These are phyloP conservation scores for Philopedon plagiatum DNA, from an alignment of 2,888 invertebrate genomes.

Conservation along the genomic window DNA sequence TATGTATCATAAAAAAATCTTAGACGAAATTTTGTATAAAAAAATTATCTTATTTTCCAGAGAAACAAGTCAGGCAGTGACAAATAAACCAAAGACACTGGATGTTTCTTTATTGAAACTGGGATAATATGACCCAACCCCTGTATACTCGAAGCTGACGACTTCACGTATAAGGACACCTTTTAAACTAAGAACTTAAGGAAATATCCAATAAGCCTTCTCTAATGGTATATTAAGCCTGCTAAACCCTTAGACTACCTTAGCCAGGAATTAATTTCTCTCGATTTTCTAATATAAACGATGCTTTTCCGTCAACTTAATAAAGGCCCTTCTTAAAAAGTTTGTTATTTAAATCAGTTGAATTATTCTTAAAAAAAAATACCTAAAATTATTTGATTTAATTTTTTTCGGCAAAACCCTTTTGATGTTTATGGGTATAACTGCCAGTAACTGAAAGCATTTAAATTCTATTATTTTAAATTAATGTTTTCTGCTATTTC, in stretches of 20 bases:
- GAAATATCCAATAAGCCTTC: slow-evolving; percentile 14
- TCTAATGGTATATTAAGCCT: slow-evolving; percentile 12
- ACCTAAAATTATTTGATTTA: too few relatives aligned
- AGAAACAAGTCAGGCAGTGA: too few relatives aligned
- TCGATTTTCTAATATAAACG: slow-evolving; percentile 2
- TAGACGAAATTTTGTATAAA: too few relatives aligned
- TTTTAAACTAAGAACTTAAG: slow-evolving; percentile 7
- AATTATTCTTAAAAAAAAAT: too few relatives aligned
- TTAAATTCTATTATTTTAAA: background rate
- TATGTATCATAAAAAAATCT: too few relatives aligned
- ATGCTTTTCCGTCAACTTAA: background rate
- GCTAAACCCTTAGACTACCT: slow-evolving; percentile 2
- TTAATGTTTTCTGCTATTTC: background rate
- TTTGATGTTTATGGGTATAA: too few relatives aligned
- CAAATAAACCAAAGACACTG: too few relatives aligned
- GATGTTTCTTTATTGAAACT: too few relatives aligned
- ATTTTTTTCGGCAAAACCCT: too few relatives aligned
- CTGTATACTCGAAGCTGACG: background rate
- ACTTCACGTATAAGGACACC: slow-evolving; percentile 1
- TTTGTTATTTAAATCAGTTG: background rate
- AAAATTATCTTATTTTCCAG: too few relatives aligned
- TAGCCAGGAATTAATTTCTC: slow-evolving; percentile 10
- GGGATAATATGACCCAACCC: background rate
- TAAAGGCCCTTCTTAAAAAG: background rate
- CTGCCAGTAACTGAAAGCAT: too few relatives aligned